These are phyloP conservation scores for Cassiopea xamachana DNA, from an alignment of 30 jellyfish, hydroid and myxozoan species.

Conservation along the genomic window DNA sequence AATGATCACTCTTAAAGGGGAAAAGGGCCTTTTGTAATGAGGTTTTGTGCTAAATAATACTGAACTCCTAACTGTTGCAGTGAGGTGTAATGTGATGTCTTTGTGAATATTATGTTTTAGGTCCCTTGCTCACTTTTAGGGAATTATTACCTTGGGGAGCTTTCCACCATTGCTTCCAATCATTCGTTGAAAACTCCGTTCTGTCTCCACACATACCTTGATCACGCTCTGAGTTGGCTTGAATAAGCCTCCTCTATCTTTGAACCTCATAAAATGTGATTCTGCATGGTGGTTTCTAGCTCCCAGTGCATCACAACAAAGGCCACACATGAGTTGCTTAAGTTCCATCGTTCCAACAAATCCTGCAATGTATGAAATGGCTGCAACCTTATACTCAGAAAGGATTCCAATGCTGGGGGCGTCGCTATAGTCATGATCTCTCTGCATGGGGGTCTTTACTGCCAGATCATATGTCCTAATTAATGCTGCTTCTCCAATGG, in stretches of 20 bases:
- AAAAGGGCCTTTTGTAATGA: not conserved
- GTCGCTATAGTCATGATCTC: slow-evolving; percentile 64
- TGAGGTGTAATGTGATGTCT: not conserved
- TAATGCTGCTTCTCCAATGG: slow-evolving; percentile 45
- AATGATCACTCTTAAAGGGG: not conserved
- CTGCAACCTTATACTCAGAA: slow-evolving; percentile 60
- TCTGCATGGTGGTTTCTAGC: not conserved
- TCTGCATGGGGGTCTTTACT: slow-evolving; percentile 13
- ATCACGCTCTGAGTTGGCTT: slow-evolving; percentile 71
- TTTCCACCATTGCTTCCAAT: slow-evolving; percentile 26
- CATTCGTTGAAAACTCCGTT: slow-evolving; percentile 57
- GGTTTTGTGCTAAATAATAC: not conserved
- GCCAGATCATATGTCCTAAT: slow-evolving; percentile 50
- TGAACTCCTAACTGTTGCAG: not conserved
- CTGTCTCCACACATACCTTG: slow-evolving; percentile 50
- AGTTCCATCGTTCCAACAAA: slow-evolving; percentile 48
- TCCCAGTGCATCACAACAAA: slow-evolving; percentile 28
- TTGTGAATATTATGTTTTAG: not conserved
- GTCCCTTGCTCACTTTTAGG: not conserved
- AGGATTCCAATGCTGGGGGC: slow-evolving; percentile 39
- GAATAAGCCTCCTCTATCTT: slow-evolving; percentile 76
- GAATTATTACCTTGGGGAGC: slow-evolving; percentile 19
- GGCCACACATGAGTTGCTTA: slow-evolving; percentile 4
- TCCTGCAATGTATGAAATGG: slow-evolving; percentile 73
- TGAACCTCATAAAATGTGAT: slow-evolving; percentile 35